phyloP scores from a whole-genome alignment of 2,888 invertebrate genomes.

The Orthosia gothica region DNA sequence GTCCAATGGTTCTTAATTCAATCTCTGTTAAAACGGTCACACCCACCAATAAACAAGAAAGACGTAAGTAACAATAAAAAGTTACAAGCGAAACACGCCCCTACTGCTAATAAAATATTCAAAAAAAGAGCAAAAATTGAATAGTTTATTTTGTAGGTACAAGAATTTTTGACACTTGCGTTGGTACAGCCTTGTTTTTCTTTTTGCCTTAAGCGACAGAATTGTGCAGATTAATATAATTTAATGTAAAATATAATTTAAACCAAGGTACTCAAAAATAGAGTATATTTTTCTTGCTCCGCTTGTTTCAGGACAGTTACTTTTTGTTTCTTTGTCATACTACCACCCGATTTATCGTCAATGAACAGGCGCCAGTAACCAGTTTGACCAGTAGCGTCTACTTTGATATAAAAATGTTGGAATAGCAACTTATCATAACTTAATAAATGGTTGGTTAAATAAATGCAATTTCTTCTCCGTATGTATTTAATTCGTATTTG shows the following conservation, averaged over 20 bases:
- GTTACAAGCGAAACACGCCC: conserved; percentile 61
- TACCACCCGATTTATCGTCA: conserved; percentile 27
- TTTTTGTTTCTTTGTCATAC: too few relatives aligned
- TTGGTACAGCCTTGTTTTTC: too few relatives aligned
- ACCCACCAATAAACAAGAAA: conserved; percentile 64
- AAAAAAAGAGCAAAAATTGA: conserved; percentile 73
- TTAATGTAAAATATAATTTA: too few relatives aligned
- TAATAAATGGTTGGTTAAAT: not conserved
- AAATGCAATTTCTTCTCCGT: not conserved
- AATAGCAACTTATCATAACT: conserved; percentile 22
- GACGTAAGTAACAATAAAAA: conserved; percentile 58
- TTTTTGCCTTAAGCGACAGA: too few relatives aligned
- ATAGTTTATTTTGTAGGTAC: conserved; percentile 63
- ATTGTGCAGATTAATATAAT: too few relatives aligned
- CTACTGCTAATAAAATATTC: conserved; percentile 54
- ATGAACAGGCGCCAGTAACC: conserved; percentile 82
- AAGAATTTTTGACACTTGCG: not conserved
- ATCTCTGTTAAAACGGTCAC: conserved; percentile 76
- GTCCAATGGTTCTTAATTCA: conserved; percentile 66
- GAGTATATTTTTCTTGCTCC: too few relatives aligned
- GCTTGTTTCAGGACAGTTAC: too few relatives aligned
- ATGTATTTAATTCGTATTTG: not conserved
- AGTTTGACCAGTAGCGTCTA: conserved; percentile 70
- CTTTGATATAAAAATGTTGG: conserved; percentile 57
- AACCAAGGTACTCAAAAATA: too few relatives aligned